Evolutionary conservation across 2,113 vertebrate species (phyloP), one percentile per base, ranked within the genome.

Genomic region (Tricholaema leucomelas): DNA sequence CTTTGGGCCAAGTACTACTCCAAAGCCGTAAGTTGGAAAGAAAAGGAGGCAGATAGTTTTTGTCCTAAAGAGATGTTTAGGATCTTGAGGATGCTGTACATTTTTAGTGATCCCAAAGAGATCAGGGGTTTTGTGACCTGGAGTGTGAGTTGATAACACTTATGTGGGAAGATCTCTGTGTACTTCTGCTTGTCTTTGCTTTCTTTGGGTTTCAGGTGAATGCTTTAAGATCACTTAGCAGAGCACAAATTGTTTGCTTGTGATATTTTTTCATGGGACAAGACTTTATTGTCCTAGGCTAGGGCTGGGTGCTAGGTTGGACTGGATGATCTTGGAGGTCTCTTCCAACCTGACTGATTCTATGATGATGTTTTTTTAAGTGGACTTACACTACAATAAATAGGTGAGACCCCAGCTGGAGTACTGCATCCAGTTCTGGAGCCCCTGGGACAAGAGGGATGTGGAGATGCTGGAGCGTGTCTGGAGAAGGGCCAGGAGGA

Each of bases 31-130:
- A 73, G 6, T 9, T 56, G 60, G 8, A 11, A 48, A 80, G 35
- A 74, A 83, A 30, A 80, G 7, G 11, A 59, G 6, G 35, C 16
- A 18, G 50, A 13, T 76, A 20, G n/a, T 69, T 88, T 88, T 77
- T 65, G 4, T 64, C 13, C 24, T 60, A 4, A 71, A 13, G 10
- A 15, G 19, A 4, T 55, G 7, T 46, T 80, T 33, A 10, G 25
- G 23, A 1, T 15, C 8, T 12, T 10, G 36, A 78, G 10, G 5
- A 7, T 24, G n/a, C 48, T 3, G 4, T 8, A 0, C 0, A 0
- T 28, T 81, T 76, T 76, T 56, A 52, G 52, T 6, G 36, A 66
- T 13, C 20, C 12, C 31, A 10, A 7, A 52, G 15, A 18, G 5
- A 8, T 35, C 9, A 2, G 0, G 15, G 27, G 16, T 71, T 58